Evolutionary conservation across 2,888 invertebrate genomes (phyloP).

Genomic region (Altica lythri): DNA sequence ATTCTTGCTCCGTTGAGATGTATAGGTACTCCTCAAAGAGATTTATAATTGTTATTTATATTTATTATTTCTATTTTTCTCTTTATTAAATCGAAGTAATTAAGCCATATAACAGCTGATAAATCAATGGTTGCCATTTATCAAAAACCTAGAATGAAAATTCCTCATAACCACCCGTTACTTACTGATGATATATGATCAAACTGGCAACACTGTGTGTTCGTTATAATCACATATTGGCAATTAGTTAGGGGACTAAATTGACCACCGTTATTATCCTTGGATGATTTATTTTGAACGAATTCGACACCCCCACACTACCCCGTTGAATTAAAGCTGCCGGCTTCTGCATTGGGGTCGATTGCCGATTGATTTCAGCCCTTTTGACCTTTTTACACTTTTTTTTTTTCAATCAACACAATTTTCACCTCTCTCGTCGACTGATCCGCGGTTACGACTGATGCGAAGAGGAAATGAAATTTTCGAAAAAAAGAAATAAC

Average conservation of each 20-base stretch:
- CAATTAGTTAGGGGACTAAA: constrained; percentile 58
- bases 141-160: too few species aligned
- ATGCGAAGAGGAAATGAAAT: too few species aligned
- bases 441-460: too few species aligned
- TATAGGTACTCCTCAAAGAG: too few species aligned
- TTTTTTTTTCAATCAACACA: constrained; percentile 18
- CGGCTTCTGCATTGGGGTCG: constrained; percentile 10
- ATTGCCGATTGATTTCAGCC: constrained; percentile 15
- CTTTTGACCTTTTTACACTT: constrained; percentile 17
- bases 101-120: too few species aligned
- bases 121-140: too few species aligned
- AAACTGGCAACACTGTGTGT: constrained; percentile 50
- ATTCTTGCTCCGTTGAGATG: too few species aligned
- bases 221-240: constrained; percentile 59
- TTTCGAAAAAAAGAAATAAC: too few species aligned
- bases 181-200: constrained; percentile 50
- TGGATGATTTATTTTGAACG: constrained; percentile 58
- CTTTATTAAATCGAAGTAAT: too few species aligned
- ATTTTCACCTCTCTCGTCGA: constrained; percentile 20
- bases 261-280: constrained; percentile 58
- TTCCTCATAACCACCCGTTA: too few species aligned
- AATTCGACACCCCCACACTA: constrained; percentile 48
- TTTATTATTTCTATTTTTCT: too few species aligned
- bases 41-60: too few species aligned
- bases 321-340: constrained; percentile 50